phyloP scores from a whole-genome alignment of 2,797 vertebrate genomes.

The Cynopterus sphinx region DNA sequence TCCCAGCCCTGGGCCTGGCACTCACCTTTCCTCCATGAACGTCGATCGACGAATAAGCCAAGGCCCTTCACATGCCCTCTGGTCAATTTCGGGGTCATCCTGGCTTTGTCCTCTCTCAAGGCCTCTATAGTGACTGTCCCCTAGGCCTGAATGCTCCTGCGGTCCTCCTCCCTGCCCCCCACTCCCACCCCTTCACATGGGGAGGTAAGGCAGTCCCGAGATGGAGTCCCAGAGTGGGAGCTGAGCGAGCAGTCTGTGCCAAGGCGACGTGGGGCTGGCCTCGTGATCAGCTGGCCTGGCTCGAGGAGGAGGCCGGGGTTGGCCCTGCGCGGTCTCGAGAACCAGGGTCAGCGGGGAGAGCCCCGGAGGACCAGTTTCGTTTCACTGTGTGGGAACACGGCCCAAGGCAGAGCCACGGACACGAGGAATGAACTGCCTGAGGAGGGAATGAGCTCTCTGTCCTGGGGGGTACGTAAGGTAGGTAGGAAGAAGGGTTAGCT shows the following conservation, averaged over 20 bases:
- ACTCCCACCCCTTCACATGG: no score
- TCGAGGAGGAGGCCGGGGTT: not conserved
- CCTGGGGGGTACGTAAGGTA: not conserved
- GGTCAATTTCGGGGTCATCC: not conserved
- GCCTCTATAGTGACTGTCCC: not conserved
- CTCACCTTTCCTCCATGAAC: not conserved
- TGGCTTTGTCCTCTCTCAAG: not conserved
- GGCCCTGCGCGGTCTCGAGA: not conserved
- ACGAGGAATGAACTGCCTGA: not conserved
- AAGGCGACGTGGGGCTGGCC: not conserved
- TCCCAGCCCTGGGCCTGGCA: no score
- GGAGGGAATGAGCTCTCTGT: not conserved
- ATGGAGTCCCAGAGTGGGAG: not conserved
- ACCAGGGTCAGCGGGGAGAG: not conserved
- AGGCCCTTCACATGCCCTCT: not conserved
- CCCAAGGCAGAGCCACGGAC: not conserved
- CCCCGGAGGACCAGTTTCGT: fast-evolving
- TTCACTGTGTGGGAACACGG: not conserved
- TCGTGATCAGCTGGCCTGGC: fast-evolving
- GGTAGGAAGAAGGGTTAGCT: no score
- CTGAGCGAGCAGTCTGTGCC: fast-evolving
- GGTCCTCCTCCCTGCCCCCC: fast-evolving
- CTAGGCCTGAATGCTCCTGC: not conserved
- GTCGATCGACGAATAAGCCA: not conserved
- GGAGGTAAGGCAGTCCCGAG: not conserved